Conservation (phyloP, 2,888 invertebrate species). For the Hoplodrina ambigua region DNA sequence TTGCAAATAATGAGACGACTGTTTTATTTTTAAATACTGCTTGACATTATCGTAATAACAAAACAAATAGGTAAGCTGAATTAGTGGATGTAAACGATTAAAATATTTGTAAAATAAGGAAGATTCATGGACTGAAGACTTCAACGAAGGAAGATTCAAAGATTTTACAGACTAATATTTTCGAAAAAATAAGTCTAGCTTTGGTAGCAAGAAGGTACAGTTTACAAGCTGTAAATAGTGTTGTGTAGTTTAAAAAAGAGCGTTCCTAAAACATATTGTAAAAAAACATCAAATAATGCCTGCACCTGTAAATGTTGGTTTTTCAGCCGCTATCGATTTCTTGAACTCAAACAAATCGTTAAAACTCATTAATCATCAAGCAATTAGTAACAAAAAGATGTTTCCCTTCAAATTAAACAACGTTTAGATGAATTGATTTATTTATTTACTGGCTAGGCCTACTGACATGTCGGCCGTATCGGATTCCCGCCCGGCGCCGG, state of each 20-base stretch:
- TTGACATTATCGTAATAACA: constrained; percentile 4
- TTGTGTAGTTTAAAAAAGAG: too few relatives aligned
- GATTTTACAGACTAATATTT: too few relatives aligned
- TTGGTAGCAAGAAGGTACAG: too few relatives aligned
- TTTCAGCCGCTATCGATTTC: constrained; percentile 48
- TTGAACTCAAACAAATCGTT: constrained; percentile 19
- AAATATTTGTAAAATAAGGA: background rate
- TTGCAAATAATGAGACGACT: constrained; percentile 36
- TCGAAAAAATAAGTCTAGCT: background rate
- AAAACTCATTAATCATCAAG: constrained; percentile 50
- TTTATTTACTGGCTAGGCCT: constrained; percentile 80
- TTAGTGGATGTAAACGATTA: background rate
- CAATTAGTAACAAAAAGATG: constrained; percentile 59
- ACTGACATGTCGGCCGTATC: constrained; percentile 78
- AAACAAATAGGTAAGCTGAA: background rate
- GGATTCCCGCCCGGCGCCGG: constrained; percentile 82
- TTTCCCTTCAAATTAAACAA: constrained; percentile 54
- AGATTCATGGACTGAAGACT: background rate
- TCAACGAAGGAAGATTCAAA: background rate
- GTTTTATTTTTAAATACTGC: background rate
- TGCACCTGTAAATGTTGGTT: constrained; percentile 17
- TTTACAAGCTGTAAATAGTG: too few relatives aligned
- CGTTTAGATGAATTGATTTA: constrained; percentile 61
- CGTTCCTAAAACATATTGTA: too few relatives aligned
- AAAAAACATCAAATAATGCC: constrained; percentile 17